These are phyloP conservation scores for Phyllostomus discolor DNA, from an alignment of 2,113 vertebrate species.

Conservation along the genomic window DNA sequence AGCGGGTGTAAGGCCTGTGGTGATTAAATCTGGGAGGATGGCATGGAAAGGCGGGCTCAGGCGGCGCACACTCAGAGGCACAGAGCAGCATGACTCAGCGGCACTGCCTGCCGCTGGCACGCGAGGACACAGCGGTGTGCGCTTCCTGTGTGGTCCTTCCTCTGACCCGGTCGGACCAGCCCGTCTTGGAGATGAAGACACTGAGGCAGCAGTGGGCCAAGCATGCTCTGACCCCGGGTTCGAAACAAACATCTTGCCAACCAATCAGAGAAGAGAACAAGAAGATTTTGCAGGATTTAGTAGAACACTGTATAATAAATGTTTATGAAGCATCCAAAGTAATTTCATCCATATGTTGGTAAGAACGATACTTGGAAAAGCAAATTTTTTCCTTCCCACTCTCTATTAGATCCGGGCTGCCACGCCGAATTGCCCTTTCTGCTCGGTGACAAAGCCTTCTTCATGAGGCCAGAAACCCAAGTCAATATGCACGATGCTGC, in stretches of 20 bases:
- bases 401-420: background rate
- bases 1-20: too few relatives aligned
- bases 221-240: conserved; percentile 38
- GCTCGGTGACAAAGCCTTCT: background rate
- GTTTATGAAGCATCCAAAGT: conserved; percentile 51
- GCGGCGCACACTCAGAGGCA: background rate
- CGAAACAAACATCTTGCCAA: conserved; percentile 34
- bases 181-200: background rate
- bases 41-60: background rate
- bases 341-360: conserved; percentile 45
- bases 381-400: conserved; percentile 45
- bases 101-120: accelerated
- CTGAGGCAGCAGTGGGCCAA: background rate
- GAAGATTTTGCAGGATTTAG: conserved; percentile 28
- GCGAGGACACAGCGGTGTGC: accelerated
- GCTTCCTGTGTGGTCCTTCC: background rate
- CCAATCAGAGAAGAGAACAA: conserved; percentile 4
- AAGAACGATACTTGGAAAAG: conserved; percentile 45
- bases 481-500: accelerated
- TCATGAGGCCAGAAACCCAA: background rate
- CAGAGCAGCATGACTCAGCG: accelerated
- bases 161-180: background rate
- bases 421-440: background rate
- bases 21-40: background rate
- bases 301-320: conserved; percentile 58